Conservation (phyloP, 1,140 invertebrate species). For the Sipha flava region DNA sequence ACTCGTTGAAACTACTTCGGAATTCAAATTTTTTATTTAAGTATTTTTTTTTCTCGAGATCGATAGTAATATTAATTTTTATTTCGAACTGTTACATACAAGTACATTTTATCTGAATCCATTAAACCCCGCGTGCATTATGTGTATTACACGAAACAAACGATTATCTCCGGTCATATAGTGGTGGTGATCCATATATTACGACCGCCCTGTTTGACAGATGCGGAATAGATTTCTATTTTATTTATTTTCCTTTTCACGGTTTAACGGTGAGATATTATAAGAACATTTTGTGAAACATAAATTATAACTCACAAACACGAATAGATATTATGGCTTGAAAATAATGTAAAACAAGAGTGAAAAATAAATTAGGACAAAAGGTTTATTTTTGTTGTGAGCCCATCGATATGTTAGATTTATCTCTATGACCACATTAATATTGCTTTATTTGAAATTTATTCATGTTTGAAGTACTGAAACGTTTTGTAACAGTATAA, state of each 20-base stretch:
- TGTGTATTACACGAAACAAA: background rate
- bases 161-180: background rate
- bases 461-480: no score
- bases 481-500: no score
- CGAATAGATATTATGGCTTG: background rate
- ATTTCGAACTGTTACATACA: no score
- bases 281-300: background rate
- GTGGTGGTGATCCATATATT: slow-evolving; percentile 1
- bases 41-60: no score
- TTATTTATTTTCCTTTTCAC: background rate
- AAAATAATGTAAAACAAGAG: background rate
- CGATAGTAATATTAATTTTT: no score
- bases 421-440: no score
- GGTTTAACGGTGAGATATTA: background rate
- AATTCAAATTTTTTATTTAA: no score
- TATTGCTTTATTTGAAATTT: no score
- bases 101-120: no score
- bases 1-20: no score
- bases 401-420: no score
- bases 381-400: background rate
- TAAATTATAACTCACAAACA: background rate
- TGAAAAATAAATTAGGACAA: background rate
- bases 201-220: background rate
- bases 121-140: background rate
- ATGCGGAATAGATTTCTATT: background rate